phyloP scores from a whole-genome alignment of 2,888 invertebrate genomes.

The Zeuzera pyrina region DNA sequence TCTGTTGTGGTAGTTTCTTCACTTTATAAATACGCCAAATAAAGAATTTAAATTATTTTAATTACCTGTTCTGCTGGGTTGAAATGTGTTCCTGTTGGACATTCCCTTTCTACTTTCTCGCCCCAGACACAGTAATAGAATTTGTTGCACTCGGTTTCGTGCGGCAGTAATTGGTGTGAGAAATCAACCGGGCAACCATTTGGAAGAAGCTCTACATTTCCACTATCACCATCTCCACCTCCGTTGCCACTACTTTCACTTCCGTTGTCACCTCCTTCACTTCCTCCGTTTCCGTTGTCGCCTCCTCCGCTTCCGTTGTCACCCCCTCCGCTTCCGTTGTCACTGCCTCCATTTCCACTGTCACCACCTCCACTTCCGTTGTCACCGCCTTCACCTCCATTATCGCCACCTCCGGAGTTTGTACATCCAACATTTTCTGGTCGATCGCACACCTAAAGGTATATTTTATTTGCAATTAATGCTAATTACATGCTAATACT shows the following conservation, averaged over 20 bases:
- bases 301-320: constrained; percentile 5
- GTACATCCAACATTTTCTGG: constrained; percentile 2
- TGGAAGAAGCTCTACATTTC: constrained; percentile 8
- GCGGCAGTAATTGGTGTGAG: constrained; percentile 25
- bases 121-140: constrained; percentile 34
- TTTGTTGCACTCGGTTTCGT: constrained; percentile 24
- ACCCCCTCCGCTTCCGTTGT: constrained; percentile 6
- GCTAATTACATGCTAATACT: too few species aligned
- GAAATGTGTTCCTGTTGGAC: constrained; percentile 21
- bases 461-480: too few species aligned
- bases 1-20: too few species aligned
- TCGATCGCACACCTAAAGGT: not conserved
- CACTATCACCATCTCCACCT: too few species aligned
- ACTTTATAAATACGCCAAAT: too few species aligned
- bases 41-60: not conserved
- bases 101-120: constrained; percentile 19
- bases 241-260: too few species aligned
- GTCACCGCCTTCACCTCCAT: not conserved
- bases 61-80: constrained; percentile 21
- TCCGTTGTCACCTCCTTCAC: constrained; percentile 3
- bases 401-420: not conserved
- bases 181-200: constrained; percentile 28
- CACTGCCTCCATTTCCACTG: constrained; percentile 5
- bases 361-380: constrained; percentile 1
- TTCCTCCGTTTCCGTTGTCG: too few species aligned